Base-by-base conservation (phyloP, 2,888 invertebrate genomes). In the Drosophila planitibia region DNA sequence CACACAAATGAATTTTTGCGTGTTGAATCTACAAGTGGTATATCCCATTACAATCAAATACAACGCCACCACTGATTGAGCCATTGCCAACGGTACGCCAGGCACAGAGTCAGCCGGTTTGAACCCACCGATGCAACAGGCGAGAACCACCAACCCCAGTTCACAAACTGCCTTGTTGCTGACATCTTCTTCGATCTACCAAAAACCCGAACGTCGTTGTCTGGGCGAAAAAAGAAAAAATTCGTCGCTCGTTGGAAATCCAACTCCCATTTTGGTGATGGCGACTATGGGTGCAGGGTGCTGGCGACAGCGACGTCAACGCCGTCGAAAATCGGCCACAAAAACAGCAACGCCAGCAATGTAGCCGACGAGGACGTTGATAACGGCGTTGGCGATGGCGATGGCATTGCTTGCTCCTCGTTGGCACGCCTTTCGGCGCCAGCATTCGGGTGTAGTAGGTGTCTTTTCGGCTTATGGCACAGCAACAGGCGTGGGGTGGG, bases 291-390 rank as follows among this genome's bases (percentile, higher is more conserved):
- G 19, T 16, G 41, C 30, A 7, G 14, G 41, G 44, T 39, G 32
- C 28, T 47, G 65, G 35, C 19, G 64, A 54, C 41, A 71, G 59
- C 44, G 52, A 47, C 44, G 66, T 54, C 73, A 67, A 74, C 73
- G 76, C 74, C 84, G 82, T 86, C 91, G 89, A 91, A 91, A 90
- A 91, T 90, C 85, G 90, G 87, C 87, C 88, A 85, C 91, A 86
- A 89, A 85, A 88, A 81, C 79, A 85, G 83, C 85, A 49, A 82
- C 61, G 66, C 28, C 69, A 73, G 71, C 60, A 65, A 51, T 41
- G 59, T 39, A 60, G 64, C 52, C 61, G 68, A 76, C 54, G 52
- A 65, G 63, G 66, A 57, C 61, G 59, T 14, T 51, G 57, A 66
- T 65, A 59, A 77, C 74, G 75, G 77, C 37, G 54, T 28, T 55